Conservation (phyloP, 2,888 invertebrate genomes). For the Leistus spinibarbis region DNA sequence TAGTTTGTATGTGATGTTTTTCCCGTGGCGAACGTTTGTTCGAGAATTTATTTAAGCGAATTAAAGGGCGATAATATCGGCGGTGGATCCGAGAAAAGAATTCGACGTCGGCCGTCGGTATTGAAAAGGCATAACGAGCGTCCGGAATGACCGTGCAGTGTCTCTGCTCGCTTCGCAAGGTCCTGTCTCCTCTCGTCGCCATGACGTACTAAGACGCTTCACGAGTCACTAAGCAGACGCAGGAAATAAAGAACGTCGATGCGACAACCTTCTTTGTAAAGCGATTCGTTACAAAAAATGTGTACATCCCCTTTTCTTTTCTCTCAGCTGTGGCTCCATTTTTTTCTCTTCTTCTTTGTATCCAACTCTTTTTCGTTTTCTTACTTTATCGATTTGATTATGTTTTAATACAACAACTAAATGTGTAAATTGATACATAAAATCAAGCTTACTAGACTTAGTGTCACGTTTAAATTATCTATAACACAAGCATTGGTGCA, state of each 20-base stretch:
- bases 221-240: slow-evolving; percentile 36
- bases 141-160: slow-evolving; percentile 20
- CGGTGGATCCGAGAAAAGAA: background rate
- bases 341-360: background rate
- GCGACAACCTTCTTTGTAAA: slow-evolving; percentile 32
- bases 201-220: slow-evolving; percentile 30
- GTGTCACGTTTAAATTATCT: too few species aligned
- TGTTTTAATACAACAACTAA: background rate
- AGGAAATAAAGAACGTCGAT: slow-evolving; percentile 32
- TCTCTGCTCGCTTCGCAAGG: background rate
- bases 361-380: background rate
- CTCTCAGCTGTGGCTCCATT: background rate
- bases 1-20: background rate
- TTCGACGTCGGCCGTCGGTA: background rate
- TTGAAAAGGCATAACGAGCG: slow-evolving; percentile 31
- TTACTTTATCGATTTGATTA: background rate
- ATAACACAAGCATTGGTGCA: too few species aligned
- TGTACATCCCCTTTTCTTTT: slow-evolving; percentile 28
- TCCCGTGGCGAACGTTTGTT: background rate
- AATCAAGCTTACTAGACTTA: background rate
- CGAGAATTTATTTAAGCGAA: background rate
- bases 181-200: background rate
- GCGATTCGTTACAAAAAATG: slow-evolving; percentile 38
- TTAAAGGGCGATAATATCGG: background rate
- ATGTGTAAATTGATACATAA: background rate